A percentile compares a stretch with the other conserved stretches of the same genome.
phyloP scores from a whole-genome alignment of 2,113 vertebrate genomes.

The Corythoichthys intestinalis region DNA sequence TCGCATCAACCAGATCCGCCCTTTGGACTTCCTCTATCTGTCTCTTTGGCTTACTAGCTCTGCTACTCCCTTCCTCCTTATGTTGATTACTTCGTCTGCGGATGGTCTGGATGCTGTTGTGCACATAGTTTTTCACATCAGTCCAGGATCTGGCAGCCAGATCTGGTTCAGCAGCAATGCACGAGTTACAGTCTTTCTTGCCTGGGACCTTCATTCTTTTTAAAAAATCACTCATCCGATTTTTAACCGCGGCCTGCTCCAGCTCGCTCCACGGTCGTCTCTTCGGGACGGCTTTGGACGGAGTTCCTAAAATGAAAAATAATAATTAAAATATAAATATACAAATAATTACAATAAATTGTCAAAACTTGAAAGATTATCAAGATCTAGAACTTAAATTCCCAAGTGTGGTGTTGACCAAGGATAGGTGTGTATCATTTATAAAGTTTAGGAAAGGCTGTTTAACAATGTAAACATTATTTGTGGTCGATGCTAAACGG shows the following conservation, averaged over 20 bases:
- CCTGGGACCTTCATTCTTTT: conserved; percentile 62
- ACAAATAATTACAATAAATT: not conserved
- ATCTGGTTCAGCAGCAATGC: conserved; percentile 64
- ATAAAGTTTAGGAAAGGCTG: not conserved
- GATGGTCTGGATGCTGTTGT: conserved; percentile 66
- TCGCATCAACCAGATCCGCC: conserved; percentile 20
- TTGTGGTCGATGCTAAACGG: too few relatives aligned
- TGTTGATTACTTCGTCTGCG: conserved; percentile 52
- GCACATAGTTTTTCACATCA: conserved; percentile 67
- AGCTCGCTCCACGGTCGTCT: conserved; percentile 62
- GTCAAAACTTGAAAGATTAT: not conserved
- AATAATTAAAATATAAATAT: too few relatives aligned
- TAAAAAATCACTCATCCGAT: conserved; percentile 54
- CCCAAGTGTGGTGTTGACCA: not conserved
- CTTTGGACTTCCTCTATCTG: conserved; percentile 22
- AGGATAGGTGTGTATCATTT: not conserved
- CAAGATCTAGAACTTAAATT: not conserved
- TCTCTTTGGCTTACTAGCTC: conserved; percentile 33
- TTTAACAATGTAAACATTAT: not conserved
- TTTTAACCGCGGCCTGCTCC: conserved; percentile 65
- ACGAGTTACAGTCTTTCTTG: conserved; percentile 67
- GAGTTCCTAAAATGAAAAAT: conserved; percentile 25
- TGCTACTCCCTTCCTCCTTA: conserved; percentile 16
- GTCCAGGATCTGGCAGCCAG: conserved; percentile 63
- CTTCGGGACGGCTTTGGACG: conserved; percentile 41